Base-by-base conservation (phyloP, 2,888 invertebrate species). In the Apodemia mormo region DNA sequence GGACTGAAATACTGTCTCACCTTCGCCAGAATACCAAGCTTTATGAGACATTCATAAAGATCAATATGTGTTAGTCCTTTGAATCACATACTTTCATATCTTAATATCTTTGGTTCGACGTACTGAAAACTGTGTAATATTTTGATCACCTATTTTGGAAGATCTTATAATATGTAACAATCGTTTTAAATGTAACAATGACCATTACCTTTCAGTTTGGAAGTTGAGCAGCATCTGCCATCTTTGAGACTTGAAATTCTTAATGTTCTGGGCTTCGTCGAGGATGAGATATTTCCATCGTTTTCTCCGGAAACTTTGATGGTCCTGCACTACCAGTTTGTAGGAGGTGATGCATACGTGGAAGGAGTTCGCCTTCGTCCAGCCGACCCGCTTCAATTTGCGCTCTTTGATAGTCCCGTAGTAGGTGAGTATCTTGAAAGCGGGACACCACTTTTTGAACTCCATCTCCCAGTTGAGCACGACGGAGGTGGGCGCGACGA, bases 391-490 rank as follows among this genome's bases (percentile, higher is more conserved):
- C 85, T 98, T 98, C 76, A 96, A 90, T 88, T 97, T 98, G 70
- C 99, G 94, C 87, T 99, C 99, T 86, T 99, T 99, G 80, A 98
- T 98, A 45, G 96, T 96, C 65, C 99, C 99, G 85, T 99, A 99
- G 88, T 99, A 99, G 1, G 99, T 99, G 77, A 99, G 95, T 82
- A 99, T 98, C 94, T 99, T 99, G 88, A 99, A 98, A 68, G 98
- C 98, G 0, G 99, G 99, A 89, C 99, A 99, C 99, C 99, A 99
- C 89, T 99, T 99, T 90, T 99, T 99, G 84, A 99, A 97, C 91
- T 99, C 99, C 98, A 99, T 98, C 94, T 99, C 99, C 99, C 99
- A 99, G 93, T 99, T 99, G 74, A 99, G 95, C 97, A 99, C 99
- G 68, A 99, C 99, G 76, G 99, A 99, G 22, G 99, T 99, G 72